Evolutionary conservation across 2,888 invertebrate genomes (phyloP), one percentile per base, ranked within the genome.

Genomic region (Xiphydria camelus): DNA sequence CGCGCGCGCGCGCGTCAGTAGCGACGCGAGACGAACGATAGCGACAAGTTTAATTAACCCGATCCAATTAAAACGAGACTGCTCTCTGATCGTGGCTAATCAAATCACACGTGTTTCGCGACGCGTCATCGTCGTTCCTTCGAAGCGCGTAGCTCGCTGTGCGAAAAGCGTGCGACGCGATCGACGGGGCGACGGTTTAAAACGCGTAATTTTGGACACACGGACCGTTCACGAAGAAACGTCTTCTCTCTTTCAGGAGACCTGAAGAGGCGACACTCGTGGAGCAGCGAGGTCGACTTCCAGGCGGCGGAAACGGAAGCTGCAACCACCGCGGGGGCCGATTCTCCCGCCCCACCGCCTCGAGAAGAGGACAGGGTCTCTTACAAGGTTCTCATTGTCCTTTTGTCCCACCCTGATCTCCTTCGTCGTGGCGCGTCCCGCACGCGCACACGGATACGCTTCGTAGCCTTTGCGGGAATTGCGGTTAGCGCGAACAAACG

Each of bases 231-330:
- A n/a, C n/a, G n/a, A n/a, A n/a, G n/a, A n/a, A n/a, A n/a, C n/a
- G n/a, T 42, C 14, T 14, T 33, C 31, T 7, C 6, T 33, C 34
- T 66, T 66, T 12, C 55, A 68, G 72, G 62, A 41, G 70, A 71
- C 45, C 55, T 64, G 51, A 71, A 71, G 55, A 57, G 64, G 41
- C 67, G 72, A 32, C 68, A 69, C 53, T 70, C 70, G 15, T 68
- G 67, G 65, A 61, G 58, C 56, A 68, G 59, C 51, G 65, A 64
- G 52, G 53, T 53, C 38, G 63, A 65, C 41, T 57, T 60, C 34
- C 65, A 59, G 34, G 45, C 55, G 10, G 58, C 53, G 38, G 59
- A 59, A 54, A 52, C 59, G 53, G 63, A 62, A 53, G 54, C 56
- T 34, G 59, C 50, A 42, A 47, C 23, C n/a, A 47, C 52, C 12